Evolutionary conservation across 2,113 vertebrate genomes (phyloP).

Genomic region (Andinoacara biseriatus): DNA sequence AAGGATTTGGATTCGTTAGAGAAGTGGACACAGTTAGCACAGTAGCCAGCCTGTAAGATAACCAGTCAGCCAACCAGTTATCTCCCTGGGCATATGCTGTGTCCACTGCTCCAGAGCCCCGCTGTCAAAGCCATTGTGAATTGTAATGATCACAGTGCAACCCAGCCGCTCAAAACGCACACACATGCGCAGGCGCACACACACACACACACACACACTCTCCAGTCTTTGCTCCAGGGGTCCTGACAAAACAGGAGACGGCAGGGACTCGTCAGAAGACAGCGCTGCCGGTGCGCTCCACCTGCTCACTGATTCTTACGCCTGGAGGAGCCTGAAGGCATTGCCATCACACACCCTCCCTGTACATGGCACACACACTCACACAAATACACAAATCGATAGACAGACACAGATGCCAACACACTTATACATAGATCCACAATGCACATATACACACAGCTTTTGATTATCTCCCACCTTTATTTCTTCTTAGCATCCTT

Average conservation of each 20-base stretch:
- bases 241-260: constrained; percentile 78
- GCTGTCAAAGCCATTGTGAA: constrained; percentile 76
- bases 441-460: constrained; percentile 41
- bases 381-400: constrained; percentile 59
- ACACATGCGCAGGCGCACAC: constrained; percentile 20
- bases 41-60: constrained; percentile 37
- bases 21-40: constrained; percentile 40
- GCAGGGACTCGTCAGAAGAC: constrained; percentile 76
- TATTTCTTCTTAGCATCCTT: constrained; percentile 39
- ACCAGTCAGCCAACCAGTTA: constrained; percentile 62
- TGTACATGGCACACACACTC: constrained; percentile 53
- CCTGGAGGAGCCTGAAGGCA: constrained; percentile 79
- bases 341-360: constrained; percentile 70
- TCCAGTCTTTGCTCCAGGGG: constrained; percentile 70
- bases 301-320: constrained; percentile 78
- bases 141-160: constrained; percentile 75
- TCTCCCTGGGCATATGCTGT: constrained; percentile 71
- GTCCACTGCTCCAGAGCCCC: constrained; percentile 63
- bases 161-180: constrained; percentile 34
- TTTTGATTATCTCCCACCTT: constrained; percentile 53
- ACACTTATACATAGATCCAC: constrained; percentile 54
- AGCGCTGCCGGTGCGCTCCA: constrained; percentile 72
- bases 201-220: neutral
- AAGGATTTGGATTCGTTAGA: constrained; percentile 42
- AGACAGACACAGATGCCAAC: constrained; percentile 50